Evolutionary conservation across 2,797 vertebrate genomes (phyloP).

Genomic region (Paramormyrops hopkinsi): DNA sequence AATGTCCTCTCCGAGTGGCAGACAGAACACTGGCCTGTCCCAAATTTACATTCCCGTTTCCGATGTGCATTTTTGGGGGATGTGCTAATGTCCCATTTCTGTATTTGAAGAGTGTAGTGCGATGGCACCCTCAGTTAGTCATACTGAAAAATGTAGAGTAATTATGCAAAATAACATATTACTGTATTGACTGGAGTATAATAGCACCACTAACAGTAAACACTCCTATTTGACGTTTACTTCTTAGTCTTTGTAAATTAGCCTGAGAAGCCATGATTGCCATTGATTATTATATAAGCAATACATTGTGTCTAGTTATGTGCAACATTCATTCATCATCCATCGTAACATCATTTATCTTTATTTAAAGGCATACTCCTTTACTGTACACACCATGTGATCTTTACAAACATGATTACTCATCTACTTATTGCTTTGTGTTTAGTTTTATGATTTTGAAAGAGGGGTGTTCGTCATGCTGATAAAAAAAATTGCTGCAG

Average conservation of each 20-base stretch:
- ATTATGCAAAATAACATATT: not conserved
- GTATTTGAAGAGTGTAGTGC: not conserved
- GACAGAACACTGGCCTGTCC: not conserved
- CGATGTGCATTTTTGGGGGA: not conserved
- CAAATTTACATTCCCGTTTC: not conserved
- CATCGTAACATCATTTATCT: not conserved
- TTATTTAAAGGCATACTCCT: not conserved
- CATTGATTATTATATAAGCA: not conserved
- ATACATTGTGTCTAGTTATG: not conserved
- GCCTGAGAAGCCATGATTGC: not conserved
- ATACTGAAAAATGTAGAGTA: not conserved
- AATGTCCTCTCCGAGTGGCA: not conserved
- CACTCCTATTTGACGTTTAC: not conserved
- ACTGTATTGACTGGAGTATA: not conserved
- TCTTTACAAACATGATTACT: not conserved
- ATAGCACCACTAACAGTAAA: not conserved
- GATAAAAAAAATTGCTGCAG: conserved; percentile 50
- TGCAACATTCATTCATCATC: not conserved
- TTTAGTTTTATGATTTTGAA: conserved; percentile 36
- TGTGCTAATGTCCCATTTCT: not conserved
- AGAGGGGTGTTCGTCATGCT: conserved; percentile 58
- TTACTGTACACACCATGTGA: not conserved
- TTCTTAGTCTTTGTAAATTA: not conserved
- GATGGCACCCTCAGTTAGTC: not conserved
- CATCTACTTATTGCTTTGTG: not conserved